These are phyloP conservation scores for Halcyon chelicuti DNA, from an alignment of 2,797 vertebrate genomes.

Conservation along the genomic window DNA sequence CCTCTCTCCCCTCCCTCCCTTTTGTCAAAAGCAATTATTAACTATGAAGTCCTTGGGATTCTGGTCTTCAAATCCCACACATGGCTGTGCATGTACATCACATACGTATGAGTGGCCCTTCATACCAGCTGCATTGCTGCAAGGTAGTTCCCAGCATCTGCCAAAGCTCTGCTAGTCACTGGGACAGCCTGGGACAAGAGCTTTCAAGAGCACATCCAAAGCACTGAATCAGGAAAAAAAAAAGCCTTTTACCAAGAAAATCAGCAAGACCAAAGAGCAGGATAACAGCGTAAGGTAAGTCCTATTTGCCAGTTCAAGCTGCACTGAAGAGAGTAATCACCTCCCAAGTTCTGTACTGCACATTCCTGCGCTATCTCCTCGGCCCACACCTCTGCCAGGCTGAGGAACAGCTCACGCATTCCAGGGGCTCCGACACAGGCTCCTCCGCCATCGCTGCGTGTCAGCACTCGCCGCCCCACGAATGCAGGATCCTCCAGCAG, in stretches of 20 bases:
- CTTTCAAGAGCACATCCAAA: rapidly evolving
- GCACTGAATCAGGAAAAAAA: neutral
- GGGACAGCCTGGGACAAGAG: neutral
- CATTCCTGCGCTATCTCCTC: neutral
- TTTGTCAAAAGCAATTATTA: neutral
- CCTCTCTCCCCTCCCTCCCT: neutral
- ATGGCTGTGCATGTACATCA: neutral
- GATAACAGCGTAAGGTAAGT: neutral
- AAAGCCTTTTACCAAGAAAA: neutral
- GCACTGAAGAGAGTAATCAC: neutral
- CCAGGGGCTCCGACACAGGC: neutral
- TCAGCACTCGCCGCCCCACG: conserved; percentile 10
- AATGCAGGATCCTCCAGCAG: neutral
- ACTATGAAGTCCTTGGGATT: neutral
- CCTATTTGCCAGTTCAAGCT: neutral
- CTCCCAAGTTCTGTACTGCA: neutral
- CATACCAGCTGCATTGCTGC: neutral
- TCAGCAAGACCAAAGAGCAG: neutral
- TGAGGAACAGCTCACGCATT: conserved; percentile 10
- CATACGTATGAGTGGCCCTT: neutral
- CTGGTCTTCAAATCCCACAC: neutral
- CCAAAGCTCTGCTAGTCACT: neutral
- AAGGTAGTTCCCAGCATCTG: neutral
- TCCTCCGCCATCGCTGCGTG: neutral
- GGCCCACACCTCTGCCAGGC: neutral